Evolutionary conservation across 2,888 invertebrate genomes (phyloP).

Genomic region (Plebejus melissa): DNA sequence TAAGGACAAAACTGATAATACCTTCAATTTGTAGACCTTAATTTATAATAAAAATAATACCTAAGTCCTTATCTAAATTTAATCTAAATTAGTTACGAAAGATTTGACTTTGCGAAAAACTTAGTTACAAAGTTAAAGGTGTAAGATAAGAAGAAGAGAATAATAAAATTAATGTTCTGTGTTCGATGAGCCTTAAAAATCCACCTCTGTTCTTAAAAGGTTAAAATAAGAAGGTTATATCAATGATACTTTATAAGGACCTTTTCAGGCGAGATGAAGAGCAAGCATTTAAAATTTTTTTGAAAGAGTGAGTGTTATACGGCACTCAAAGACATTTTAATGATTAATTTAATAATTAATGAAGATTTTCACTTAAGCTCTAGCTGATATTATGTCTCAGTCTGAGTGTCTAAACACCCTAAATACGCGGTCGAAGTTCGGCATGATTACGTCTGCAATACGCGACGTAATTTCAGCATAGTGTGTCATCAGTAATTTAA

Average conservation of each 20-base stretch:
- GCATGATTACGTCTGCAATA: too few species aligned
- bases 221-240: background rate
- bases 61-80: background rate
- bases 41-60: background rate
- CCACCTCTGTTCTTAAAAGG: background rate
- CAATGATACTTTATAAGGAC: background rate
- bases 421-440: too few species aligned
- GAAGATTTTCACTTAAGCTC: too few species aligned
- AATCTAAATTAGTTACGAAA: background rate
- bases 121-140: background rate
- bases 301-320: too few species aligned
- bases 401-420: too few species aligned
- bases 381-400: too few species aligned
- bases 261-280: background rate
- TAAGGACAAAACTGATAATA: background rate
- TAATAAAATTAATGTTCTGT: constrained; percentile 10
- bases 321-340: too few species aligned
- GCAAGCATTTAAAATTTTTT: background rate
- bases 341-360: too few species aligned
- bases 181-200: background rate
- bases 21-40: background rate
- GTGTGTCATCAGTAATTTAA: too few species aligned
- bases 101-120: constrained; percentile 15
- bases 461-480: too few species aligned
- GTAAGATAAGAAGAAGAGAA: constrained; percentile 5